Conservation (phyloP, 1,140 invertebrate species). For the Stenopsyche tienmushanensis region DNA sequence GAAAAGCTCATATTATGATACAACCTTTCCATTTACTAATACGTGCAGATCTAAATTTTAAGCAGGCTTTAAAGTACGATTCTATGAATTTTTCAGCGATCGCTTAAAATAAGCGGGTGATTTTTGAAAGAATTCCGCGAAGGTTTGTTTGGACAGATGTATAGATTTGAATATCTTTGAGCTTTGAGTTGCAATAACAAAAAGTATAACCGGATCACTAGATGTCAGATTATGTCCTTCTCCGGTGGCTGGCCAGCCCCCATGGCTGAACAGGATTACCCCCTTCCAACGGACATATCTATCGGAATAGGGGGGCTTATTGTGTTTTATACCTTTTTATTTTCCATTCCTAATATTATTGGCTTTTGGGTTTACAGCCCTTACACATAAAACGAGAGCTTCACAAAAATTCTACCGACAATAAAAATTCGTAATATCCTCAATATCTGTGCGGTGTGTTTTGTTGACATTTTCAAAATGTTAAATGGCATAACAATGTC, state of each 20-base stretch:
- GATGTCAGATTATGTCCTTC: slow-evolving; percentile 34
- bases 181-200: slow-evolving; percentile 4
- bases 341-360: slow-evolving; percentile 42
- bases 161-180: slow-evolving; percentile 12
- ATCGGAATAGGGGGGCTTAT: slow-evolving; percentile 36
- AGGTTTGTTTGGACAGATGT: neutral
- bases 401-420: neutral
- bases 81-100: neutral
- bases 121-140: neutral
- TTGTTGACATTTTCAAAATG: no score
- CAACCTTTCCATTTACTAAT: no score
- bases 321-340: slow-evolving; percentile 42
- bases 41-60: no score
- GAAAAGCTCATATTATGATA: no score
- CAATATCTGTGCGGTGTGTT: no score
- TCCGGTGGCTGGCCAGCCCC: slow-evolving; percentile 11
- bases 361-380: slow-evolving; percentile 31
- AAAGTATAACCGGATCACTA: slow-evolving; percentile 19
- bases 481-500: no score
- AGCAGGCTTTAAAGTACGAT: no score
- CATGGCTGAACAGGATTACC: no score
- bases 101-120: neutral
- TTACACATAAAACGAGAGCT: neutral
- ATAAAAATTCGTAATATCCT: neutral
- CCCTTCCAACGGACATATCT: slow-evolving; percentile 28